phyloP scores from a whole-genome alignment of 1,140 invertebrate species.

The Habropoda laboriosa region DNA sequence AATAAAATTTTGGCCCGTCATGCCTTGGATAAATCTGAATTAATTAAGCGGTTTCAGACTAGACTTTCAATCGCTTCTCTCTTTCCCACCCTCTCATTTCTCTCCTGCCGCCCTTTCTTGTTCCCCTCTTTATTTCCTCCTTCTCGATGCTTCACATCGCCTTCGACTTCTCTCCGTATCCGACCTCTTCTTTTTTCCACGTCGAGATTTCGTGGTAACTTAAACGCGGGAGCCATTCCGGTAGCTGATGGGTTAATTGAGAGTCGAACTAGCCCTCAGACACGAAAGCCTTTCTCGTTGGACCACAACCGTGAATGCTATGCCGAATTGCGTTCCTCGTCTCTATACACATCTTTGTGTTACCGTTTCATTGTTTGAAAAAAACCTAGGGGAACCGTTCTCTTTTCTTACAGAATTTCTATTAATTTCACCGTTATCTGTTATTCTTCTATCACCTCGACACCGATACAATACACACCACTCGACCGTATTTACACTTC shows the following conservation, averaged over 20 bases:
- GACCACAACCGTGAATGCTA: constrained; percentile 68
- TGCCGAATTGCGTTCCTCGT: constrained; percentile 66
- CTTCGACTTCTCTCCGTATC: constrained; percentile 49
- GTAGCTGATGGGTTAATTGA: constrained; percentile 81
- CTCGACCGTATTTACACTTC: neutral
- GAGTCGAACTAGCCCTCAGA: constrained; percentile 74
- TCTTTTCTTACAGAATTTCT: constrained; percentile 18
- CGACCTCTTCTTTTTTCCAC: constrained; percentile 52
- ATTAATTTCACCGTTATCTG: neutral
- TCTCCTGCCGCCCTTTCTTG: constrained; percentile 26
- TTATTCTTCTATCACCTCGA: constrained; percentile 1
- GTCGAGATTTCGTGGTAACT: constrained; percentile 71
- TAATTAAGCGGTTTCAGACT: constrained; percentile 79
- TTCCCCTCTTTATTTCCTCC: constrained; percentile 48
- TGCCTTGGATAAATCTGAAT: constrained; percentile 80
- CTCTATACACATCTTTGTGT: neutral
- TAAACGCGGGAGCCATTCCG: constrained; percentile 76
- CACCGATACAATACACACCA: neutral
- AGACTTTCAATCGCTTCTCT: constrained; percentile 61
- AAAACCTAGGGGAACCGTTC: constrained; percentile 1
- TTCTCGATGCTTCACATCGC: constrained; percentile 32
- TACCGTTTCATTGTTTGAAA: constrained; percentile 39
- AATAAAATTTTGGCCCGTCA: constrained; percentile 79
- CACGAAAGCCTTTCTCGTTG: constrained; percentile 72
- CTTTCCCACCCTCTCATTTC: constrained; percentile 45